Percentiles rank a stretch among this genome's conserved stretches.
Conservation (phyloP, 2,797 vertebrate species). For the Phoxinus dragarum region DNA sequence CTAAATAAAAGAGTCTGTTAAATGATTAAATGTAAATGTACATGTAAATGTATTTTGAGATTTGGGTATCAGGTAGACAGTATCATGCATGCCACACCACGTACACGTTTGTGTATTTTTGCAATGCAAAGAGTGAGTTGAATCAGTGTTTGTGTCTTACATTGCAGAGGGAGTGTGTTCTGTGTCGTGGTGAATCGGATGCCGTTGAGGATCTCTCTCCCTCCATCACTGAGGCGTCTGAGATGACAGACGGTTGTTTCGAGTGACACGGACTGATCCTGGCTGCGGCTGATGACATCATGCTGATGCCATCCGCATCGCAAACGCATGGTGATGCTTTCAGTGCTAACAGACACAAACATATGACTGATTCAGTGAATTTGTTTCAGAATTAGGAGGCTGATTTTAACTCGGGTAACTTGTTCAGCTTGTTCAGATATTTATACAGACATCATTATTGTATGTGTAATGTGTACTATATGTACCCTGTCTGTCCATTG, state of each 20-base stretch:
- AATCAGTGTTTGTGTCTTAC: conserved; percentile 78
- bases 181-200: conserved; percentile 95
- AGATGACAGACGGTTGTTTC: conserved; percentile 94
- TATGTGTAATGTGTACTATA: background rate
- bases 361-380: background rate
- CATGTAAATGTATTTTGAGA: background rate
- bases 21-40: background rate
- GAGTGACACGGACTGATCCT: conserved; percentile 97
- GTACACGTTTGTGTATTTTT: background rate
- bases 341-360: conserved; percentile 53
- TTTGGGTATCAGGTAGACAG: background rate
- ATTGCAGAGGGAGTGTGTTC: conserved; percentile 99
- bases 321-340: conserved; percentile 59
- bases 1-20: background rate
- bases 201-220: conserved; percentile 95
- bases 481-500: conserved; percentile 94
- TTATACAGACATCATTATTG: background rate
- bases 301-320: conserved; percentile 56
- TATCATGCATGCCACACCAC: background rate
- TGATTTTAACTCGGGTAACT: background rate
- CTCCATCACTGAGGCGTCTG: conserved; percentile 90
- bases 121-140: background rate
- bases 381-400: background rate
- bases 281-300: conserved; percentile 78
- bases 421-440: background rate